These are phyloP conservation scores for Decapterus maruadsi DNA, from an alignment of 2,797 vertebrate genomes.

Conservation along the genomic window DNA sequence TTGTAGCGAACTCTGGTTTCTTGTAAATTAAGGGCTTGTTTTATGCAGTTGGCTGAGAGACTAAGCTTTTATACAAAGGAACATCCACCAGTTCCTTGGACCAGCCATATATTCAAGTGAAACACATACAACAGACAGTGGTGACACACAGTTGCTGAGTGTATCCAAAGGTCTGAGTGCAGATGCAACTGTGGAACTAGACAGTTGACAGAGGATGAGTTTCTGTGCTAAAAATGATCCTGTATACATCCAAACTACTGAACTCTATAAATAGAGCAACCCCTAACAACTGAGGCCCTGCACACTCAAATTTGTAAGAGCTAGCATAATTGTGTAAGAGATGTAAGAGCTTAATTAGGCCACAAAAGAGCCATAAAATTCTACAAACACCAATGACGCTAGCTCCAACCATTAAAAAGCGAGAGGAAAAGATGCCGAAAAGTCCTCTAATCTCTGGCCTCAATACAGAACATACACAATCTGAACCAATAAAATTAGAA, in stretches of 20 bases:
- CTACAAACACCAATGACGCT: conserved; percentile 14
- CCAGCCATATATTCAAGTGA: not conserved
- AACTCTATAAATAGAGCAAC: not conserved
- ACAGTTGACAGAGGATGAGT: not conserved
- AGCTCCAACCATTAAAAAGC: conserved; percentile 1
- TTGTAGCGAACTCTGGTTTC: not conserved
- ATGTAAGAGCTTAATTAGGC: conserved; percentile 28
- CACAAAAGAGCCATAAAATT: conserved; percentile 6
- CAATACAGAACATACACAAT: not conserved
- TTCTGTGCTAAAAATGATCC: not conserved
- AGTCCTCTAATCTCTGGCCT: conserved; percentile 1
- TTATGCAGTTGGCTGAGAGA: conserved; percentile 4
- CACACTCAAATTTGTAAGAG: not conserved
- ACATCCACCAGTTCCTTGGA: conserved; percentile 11
- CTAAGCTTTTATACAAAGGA: conserved; percentile 13
- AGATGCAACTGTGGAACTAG: not conserved
- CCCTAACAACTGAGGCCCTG: not conserved
- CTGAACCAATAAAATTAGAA: not conserved
- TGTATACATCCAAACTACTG: not conserved
- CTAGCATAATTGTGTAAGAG: no score
- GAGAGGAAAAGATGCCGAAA: not conserved
- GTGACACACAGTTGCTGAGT: not conserved
- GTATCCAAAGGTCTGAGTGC: not conserved
- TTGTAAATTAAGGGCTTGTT: conserved; percentile 14
- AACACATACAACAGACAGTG: not conserved